Evolutionary conservation across 1,140 invertebrate genomes (phyloP), one percentile per base, ranked within the genome.

Genomic region (Pogonomyrmex californicus): DNA sequence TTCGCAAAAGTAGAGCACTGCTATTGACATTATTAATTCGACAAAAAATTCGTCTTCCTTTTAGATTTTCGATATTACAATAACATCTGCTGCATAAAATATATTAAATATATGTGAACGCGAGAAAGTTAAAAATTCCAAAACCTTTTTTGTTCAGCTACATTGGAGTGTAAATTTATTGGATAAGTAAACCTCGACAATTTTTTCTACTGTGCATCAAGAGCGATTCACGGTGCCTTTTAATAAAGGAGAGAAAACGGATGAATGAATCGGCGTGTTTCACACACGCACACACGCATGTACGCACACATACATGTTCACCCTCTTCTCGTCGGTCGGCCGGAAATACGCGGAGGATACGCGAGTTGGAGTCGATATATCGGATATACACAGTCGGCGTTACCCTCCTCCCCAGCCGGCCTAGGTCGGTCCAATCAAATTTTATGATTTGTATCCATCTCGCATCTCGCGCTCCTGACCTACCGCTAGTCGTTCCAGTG

Each of bases 371-470:
- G 90, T 89, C 91, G 87, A 93, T 93, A 94, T 93, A 94, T 93
- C 92, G 91, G 91, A 90, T 91, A 91, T 86, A 91, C 89, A 85
- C 58, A 88, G 75, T 56, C 62, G 82, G 81, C 87, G 89, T 75
- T 58, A 49, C 54, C 54, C 79, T 75, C 68, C 88, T 86, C 85
- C 90, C 89, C 78, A 41, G 23, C 87, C 87, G 73, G 77, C 85
- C 90, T 90, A 90, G 90, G 76, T 91, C 92, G 90, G 91, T 87
- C 91, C 93, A 94, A 94, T 95, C 93, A 94, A 94, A 94, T 94
- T 95, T 95, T 94, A 94, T 93, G 93, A 94, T 93, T 94, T 91
- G 91, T 92, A 95, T 94, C 93, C 91, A 93, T 93, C 93, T 91
- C 93, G 91, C 88, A 91, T 86, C 89, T 89, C 92, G 91, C 91